Percentiles rank a stretch among this genome's conserved stretches.
Conservation (phyloP, 2,888 invertebrate species). For the Blastobasis adustella region DNA sequence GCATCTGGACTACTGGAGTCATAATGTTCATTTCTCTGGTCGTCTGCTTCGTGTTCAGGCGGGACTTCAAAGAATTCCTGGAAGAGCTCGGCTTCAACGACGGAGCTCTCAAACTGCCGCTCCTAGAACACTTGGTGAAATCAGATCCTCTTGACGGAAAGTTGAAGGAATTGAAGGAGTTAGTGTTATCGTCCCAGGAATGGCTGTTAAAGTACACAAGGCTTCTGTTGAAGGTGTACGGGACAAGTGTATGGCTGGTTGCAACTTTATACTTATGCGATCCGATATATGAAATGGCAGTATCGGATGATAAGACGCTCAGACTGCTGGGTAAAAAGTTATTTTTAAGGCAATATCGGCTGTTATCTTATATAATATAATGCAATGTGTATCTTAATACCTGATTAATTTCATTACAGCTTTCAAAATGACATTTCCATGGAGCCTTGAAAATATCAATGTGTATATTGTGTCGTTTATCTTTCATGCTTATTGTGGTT, state of each 20-base stretch:
- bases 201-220: slow-evolving; percentile 39
- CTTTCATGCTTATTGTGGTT: slow-evolving; percentile 53
- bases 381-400: no score
- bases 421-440: slow-evolving; percentile 66
- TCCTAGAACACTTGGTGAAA: slow-evolving; percentile 31
- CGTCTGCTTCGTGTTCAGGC: slow-evolving; percentile 44
- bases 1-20: slow-evolving; percentile 57
- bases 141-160: slow-evolving; percentile 19
- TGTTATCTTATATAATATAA: no score
- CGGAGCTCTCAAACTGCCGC: slow-evolving; percentile 36
- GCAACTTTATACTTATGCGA: slow-evolving; percentile 48
- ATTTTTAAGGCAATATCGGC: background rate
- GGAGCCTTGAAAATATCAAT: slow-evolving; percentile 45
- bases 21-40: slow-evolving; percentile 53
- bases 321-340: slow-evolving; percentile 46
- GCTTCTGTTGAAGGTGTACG: slow-evolving; percentile 40
- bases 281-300: slow-evolving; percentile 46
- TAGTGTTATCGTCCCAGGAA: slow-evolving; percentile 39
- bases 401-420: slow-evolving; percentile 32
- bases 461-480: slow-evolving; percentile 47
- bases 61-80: slow-evolving; percentile 41
- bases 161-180: slow-evolving; percentile 33
- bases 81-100: slow-evolving; percentile 31
- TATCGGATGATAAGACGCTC: slow-evolving; percentile 35
- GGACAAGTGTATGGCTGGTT: slow-evolving; percentile 36